Base-by-base conservation (phyloP, 2,797 vertebrate species). In the Mormyrus hasselquistii region DNA sequence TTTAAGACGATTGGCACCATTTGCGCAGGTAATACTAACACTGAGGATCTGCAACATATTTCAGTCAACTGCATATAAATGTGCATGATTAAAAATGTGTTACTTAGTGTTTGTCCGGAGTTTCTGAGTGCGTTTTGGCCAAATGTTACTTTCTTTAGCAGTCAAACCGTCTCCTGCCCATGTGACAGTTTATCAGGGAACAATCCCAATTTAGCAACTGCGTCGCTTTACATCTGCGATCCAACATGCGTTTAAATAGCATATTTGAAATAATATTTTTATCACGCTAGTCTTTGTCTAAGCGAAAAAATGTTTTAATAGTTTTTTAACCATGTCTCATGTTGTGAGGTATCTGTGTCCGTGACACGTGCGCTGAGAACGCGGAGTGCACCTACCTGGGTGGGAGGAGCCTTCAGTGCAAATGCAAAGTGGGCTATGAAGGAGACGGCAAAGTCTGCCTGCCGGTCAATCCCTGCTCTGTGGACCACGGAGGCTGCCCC, bases 391-490 rank as follows among this genome's bases (percentile, higher is more conserved):
- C 94, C 5, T 90, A 83, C 88, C 90, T 91, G 5, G 91, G 91
- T 4, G 89, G 90, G 3, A 93, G 83, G 25, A 93, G 94, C 19
- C 93, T 96, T 89, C 93, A 89, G 0, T 99, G 98, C 14, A 92
- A 50, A 25, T 99, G 98, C 93, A 96, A 94, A 86, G 89, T 94
- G 0, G 96, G 95, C 86, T 98, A 95, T 41, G 87, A 96, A 44
- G 98, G 98, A 0, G 95, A 99, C 0, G 98, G 98, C 7, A 95
- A 73, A 38, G 89, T 97, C 82, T 99, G 98, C 86, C 90, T 96
- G 76, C 96, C 97, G 34, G 92, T 90, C 90, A 97, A 99, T 89
- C 97, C 96, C 0, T 99, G 98, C 88, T 62, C 93, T 8, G 12
- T 91, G 34, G 93, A 94, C 94, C 96, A 97, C 0, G 98, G 98